Conservation (phyloP, 1,140 invertebrate species). For the Drosophila pruinosa region DNA sequence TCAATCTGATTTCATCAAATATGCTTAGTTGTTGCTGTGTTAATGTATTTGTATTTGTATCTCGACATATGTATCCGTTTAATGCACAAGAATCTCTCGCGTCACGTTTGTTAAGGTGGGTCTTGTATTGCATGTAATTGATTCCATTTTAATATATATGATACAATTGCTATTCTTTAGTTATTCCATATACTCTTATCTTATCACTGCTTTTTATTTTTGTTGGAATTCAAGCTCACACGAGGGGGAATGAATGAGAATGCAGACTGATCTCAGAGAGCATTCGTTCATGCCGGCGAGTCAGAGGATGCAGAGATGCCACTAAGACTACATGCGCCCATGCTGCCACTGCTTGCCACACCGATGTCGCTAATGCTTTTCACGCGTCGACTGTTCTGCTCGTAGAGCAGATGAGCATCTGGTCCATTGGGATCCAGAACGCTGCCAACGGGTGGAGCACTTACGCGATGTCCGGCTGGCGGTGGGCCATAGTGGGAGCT, state of each 20-base stretch:
- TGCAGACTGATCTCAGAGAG: neutral
- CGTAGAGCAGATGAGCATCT: constrained; percentile 62
- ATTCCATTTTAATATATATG: constrained; percentile 1
- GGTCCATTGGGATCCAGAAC: constrained; percentile 47
- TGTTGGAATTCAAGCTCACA: constrained; percentile 53
- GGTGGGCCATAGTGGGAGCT: constrained; percentile 63
- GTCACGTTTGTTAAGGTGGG: constrained; percentile 34
- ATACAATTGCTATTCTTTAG: constrained; percentile 6
- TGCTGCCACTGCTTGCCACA: constrained; percentile 82
- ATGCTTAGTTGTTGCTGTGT: constrained; percentile 41
- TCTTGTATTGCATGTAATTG: constrained; percentile 19
- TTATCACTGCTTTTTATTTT: constrained; percentile 36
- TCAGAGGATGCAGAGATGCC: constrained; percentile 72
- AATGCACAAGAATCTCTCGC: constrained; percentile 30
- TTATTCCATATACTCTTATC: constrained; percentile 11
- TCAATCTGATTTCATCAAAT: constrained; percentile 71
- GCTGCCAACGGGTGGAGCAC: constrained; percentile 82
- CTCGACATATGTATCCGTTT: constrained; percentile 52
- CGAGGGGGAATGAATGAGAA: neutral
- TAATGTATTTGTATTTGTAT: constrained; percentile 54
- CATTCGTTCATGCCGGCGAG: constrained; percentile 60
- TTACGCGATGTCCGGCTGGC: constrained; percentile 82
- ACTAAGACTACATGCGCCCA: constrained; percentile 81
- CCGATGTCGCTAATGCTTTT: constrained; percentile 90
- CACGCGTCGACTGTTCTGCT: constrained; percentile 86